Evolutionary conservation across 1,140 invertebrate genomes (phyloP).

Genomic region (Cardiocondyla obscurior): DNA sequence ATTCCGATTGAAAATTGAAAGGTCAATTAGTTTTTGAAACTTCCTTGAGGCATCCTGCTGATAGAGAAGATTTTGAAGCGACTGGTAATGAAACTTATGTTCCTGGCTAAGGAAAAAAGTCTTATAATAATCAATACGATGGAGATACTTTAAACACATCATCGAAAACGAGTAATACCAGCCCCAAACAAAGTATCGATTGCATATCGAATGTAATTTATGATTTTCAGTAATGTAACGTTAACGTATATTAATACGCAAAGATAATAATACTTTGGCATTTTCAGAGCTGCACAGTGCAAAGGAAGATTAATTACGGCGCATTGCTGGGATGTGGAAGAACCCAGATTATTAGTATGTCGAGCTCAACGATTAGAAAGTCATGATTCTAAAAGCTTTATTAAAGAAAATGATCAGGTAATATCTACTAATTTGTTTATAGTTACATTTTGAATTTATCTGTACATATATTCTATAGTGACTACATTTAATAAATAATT

Average conservation of each 20-base stretch:
- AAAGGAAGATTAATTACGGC: slow-evolving; percentile 79
- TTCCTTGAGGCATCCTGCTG: too few species aligned
- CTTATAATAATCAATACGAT: too few species aligned
- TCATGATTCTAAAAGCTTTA: slow-evolving; percentile 60
- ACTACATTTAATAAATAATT: neutral
- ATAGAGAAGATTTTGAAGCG: too few species aligned
- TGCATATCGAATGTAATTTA: too few species aligned
- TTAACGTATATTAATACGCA: neutral
- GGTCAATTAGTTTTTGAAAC: too few species aligned
- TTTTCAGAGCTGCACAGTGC: slow-evolving; percentile 73
- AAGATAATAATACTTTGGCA: neutral
- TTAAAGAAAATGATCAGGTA: slow-evolving; percentile 33
- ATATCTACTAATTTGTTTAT: neutral
- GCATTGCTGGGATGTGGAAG: slow-evolving; percentile 90
- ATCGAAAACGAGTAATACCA: too few species aligned
- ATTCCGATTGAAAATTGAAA: too few species aligned
- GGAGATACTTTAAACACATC: too few species aligned
- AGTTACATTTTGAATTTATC: neutral
- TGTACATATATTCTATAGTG: neutral
- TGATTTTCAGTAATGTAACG: neutral
- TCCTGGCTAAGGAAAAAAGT: too few species aligned
- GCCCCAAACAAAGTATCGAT: too few species aligned
- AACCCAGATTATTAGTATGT: slow-evolving; percentile 89
- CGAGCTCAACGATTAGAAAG: slow-evolving; percentile 86
- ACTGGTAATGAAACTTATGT: too few species aligned